phyloP scores from a whole-genome alignment of 2,888 invertebrate genomes.

The Oligia fasciuncula region DNA sequence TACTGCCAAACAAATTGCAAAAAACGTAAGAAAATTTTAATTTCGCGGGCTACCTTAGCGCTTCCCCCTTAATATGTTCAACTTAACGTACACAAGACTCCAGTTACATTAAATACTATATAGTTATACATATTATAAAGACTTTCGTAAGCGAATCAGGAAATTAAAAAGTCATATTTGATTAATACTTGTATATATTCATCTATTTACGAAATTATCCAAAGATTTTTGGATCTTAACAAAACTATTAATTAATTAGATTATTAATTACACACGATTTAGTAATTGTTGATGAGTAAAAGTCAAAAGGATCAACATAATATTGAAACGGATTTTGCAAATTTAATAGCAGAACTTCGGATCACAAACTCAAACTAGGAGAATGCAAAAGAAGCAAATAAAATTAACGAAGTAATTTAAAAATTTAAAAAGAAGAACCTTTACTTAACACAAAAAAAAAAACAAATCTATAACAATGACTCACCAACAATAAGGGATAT shows the following conservation, averaged over 20 bases:
- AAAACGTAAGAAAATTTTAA: too few relatives aligned
- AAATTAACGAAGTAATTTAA: background rate
- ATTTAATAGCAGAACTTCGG: background rate
- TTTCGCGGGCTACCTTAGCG: too few relatives aligned
- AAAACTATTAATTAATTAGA: background rate
- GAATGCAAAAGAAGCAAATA: background rate
- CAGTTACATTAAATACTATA: background rate
- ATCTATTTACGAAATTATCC: background rate
- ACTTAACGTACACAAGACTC: background rate
- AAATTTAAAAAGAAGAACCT: background rate
- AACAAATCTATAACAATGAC: background rate
- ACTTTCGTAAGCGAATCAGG: background rate
- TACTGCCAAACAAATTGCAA: too few relatives aligned
- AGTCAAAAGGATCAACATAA: background rate
- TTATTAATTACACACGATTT: background rate
- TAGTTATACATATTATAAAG: background rate
- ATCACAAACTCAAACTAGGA: background rate
- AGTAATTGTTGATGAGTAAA: background rate
- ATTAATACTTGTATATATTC: conserved; percentile 23
- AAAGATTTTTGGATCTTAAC: background rate
- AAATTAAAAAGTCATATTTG: conserved; percentile 28
- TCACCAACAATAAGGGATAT: background rate
- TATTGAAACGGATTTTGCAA: background rate
- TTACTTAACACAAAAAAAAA: background rate
- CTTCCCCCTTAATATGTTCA: too few relatives aligned